These are phyloP conservation scores for Myxocyprinus asiaticus DNA, from an alignment of 2,113 vertebrate species.

Conservation along the genomic window DNA sequence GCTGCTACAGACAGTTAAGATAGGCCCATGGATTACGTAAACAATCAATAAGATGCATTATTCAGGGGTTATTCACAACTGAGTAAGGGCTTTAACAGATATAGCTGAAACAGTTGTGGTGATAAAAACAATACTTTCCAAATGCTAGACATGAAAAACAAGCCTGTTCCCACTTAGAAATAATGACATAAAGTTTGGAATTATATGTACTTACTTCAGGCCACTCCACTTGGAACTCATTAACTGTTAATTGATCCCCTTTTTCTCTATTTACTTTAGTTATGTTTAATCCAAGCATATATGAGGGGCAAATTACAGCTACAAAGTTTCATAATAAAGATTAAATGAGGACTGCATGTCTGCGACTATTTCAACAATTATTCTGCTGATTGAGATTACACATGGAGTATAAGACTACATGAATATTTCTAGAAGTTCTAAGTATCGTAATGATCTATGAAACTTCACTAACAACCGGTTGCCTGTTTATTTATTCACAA, in stretches of 20 bases:
- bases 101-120: slow-evolving; percentile 24
- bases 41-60: slow-evolving; percentile 53
- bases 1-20: not conserved
- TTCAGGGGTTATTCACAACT: slow-evolving; percentile 51
- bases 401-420: slow-evolving; percentile 9
- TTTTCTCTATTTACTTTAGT: not conserved
- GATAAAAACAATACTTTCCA: no score
- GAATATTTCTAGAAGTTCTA: not conserved
- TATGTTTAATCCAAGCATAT: slow-evolving; percentile 22
- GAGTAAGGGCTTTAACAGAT: slow-evolving; percentile 47
- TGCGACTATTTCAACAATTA: not conserved
- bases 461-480: not conserved
- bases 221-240: slow-evolving; percentile 33
- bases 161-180: no score
- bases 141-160: no score
- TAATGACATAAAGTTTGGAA: no score
- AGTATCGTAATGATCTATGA: not conserved
- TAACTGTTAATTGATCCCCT: slow-evolving; percentile 43
- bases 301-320: not conserved
- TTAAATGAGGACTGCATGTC: not conserved
- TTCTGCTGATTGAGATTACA: slow-evolving; percentile 35
- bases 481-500: not conserved
- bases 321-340: not conserved
- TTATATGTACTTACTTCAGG: slow-evolving; percentile 36
- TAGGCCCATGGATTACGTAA: slow-evolving; percentile 31